Evolutionary conservation across 2,888 invertebrate genomes (phyloP).

Genomic region (Cordilura impudica): DNA sequence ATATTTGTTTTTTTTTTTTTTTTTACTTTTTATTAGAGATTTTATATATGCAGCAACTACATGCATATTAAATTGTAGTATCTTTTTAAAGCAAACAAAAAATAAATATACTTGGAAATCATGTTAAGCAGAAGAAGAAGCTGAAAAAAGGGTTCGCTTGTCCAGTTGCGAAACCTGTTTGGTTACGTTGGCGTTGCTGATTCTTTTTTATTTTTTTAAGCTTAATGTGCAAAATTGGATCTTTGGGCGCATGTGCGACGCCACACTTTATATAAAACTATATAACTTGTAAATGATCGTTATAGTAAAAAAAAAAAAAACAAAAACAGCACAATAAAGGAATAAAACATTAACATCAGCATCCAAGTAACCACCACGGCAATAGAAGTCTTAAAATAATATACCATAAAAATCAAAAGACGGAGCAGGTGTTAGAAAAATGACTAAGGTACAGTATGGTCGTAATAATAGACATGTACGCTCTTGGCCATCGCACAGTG

Average conservation of each 20-base stretch:
- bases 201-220: conserved; percentile 48
- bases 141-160: conserved; percentile 50
- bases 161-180: conserved; percentile 61
- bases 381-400: conserved; percentile 26
- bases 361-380: not conserved
- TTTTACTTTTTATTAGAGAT: conserved; percentile 29
- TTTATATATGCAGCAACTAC: conserved; percentile 53
- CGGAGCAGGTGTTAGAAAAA: conserved; percentile 62
- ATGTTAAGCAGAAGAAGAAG: conserved; percentile 51
- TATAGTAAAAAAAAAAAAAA: conserved; percentile 26
- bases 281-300: conserved; percentile 55
- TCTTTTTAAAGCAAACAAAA: not conserved
- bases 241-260: conserved; percentile 59
- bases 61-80: conserved; percentile 60
- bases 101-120: conserved; percentile 40
- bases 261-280: conserved; percentile 50
- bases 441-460: conserved; percentile 50
- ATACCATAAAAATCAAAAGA: conserved; percentile 54
- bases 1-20: not conserved
- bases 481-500: conserved; percentile 37
- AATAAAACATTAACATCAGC: conserved; percentile 22
- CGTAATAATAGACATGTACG: conserved; percentile 38
- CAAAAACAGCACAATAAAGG: not conserved
- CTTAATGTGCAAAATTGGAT: conserved; percentile 61
- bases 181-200: conserved; percentile 46